phyloP scores from a whole-genome alignment of 2,888 invertebrate species.

The Synanthedon tipuliformis region DNA sequence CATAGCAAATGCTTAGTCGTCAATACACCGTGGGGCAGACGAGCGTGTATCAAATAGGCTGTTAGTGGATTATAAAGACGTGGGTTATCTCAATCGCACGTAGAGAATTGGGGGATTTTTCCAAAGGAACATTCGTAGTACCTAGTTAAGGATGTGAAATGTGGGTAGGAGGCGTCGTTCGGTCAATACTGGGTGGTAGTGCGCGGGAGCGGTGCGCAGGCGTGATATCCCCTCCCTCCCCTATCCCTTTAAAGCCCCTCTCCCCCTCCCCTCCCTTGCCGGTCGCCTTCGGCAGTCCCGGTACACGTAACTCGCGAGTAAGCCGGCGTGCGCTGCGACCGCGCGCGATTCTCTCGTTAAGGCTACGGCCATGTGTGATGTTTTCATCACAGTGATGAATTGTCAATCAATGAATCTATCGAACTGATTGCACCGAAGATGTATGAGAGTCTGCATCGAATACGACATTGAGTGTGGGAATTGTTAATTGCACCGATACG shows the following conservation, averaged over 20 bases:
- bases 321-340: conserved; percentile 62
- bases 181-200: conserved; percentile 68
- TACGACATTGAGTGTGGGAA: not conserved
- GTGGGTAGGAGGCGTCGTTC: conserved; percentile 66
- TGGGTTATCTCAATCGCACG: conserved; percentile 54
- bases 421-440: conserved; percentile 26
- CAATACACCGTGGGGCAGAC: too few relatives aligned
- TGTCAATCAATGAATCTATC: conserved; percentile 31
- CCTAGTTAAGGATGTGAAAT: conserved; percentile 67
- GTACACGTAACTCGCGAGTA: conserved; percentile 56
- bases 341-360: conserved; percentile 46
- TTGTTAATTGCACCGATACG: conserved; percentile 1
- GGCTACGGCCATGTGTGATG: conserved; percentile 61
- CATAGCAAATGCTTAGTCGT: too few relatives aligned
- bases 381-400: conserved; percentile 55
- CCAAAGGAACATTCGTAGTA: conserved; percentile 61
- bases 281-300: conserved; percentile 34
- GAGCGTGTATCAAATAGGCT: conserved; percentile 1
- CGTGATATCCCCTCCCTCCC: conserved; percentile 38
- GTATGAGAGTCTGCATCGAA: conserved; percentile 28
- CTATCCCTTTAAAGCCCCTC: conserved; percentile 1
- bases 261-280: conserved; percentile 19
- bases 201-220: conserved; percentile 56
- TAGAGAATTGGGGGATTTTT: conserved; percentile 58
- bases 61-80: conserved; percentile 25